Base-by-base conservation (phyloP, 2,113 vertebrate genomes). In the Saimiri boliviensis region DNA sequence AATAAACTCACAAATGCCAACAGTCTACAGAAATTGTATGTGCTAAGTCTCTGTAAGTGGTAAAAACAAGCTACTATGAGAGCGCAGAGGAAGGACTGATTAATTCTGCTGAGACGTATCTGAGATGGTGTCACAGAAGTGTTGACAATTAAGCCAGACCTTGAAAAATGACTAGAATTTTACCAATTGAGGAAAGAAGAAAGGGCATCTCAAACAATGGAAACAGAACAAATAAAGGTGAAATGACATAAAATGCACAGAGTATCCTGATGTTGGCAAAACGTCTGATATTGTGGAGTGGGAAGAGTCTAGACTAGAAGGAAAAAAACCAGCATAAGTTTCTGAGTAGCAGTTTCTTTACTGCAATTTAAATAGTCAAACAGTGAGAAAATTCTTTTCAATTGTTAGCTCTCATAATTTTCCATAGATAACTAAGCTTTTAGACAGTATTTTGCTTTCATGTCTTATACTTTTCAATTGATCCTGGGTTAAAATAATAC, bases 361-460 rank as follows among this genome's bases (percentile, higher is more conserved):
- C 17, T 81, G 30, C 35, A 66, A 66, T 93, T 87, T 91, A 89
- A 81, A 89, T 35, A 25, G 12, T 19, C 37, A 60, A 70, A 56
- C 17, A 52, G 17, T 23, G 32, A 93, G n/a, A 96, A 96, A 96
- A 86, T 13, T 47, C 54, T 93, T 76, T 94, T 52, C 49, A 86
- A 73, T 54, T 37, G 88, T 66, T 42, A 82, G 30, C 58, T 86
- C 49, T 91, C 32, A 88, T 13, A 68, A 91, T 80, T 80, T 58
- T 80, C 87, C 40, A 81, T 74, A 91, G 87, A 82, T n/a, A 81
- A 87, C 84, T 76, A 86, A 82, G 49, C 20, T 83, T n/a, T 83
- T 42, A 76, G 66, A 35, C 40, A 88, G 68, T 56, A 88, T 54
- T 93, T 86, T 85, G 42, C 42, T 94, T 94, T 86, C 60, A 77